Evolutionary conservation across 1,140 invertebrate species (phyloP).

Genomic region (Drosophila hydei): DNA sequence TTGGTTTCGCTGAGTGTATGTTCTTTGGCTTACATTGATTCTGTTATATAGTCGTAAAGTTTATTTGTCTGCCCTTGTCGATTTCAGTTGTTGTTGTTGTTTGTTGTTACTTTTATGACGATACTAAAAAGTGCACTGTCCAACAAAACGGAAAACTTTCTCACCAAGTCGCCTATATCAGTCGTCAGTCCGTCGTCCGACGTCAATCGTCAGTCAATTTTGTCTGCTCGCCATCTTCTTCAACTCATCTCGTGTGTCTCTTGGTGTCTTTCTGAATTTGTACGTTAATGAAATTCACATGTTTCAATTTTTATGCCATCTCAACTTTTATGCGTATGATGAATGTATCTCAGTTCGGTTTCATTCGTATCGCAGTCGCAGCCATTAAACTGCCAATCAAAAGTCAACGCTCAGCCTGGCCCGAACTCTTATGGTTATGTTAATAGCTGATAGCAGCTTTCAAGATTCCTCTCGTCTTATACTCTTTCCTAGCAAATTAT

Average conservation of each 20-base stretch:
- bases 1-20: constrained; percentile 26
- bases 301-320: constrained; percentile 55
- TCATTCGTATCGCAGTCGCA: constrained; percentile 15
- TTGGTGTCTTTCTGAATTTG: constrained; percentile 42
- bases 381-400: constrained; percentile 51
- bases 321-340: constrained; percentile 56
- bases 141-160: constrained; percentile 74
- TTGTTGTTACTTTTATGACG: constrained; percentile 64
- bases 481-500: constrained; percentile 30
- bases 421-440: constrained; percentile 44
- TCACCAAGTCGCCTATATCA: constrained; percentile 43
- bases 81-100: constrained; percentile 29
- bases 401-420: constrained; percentile 22
- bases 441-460: constrained; percentile 37
- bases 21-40: constrained; percentile 74
- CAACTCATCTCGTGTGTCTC: background rate
- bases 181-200: constrained; percentile 19
- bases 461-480: constrained; percentile 2
- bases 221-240: constrained; percentile 62
- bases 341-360: constrained; percentile 56
- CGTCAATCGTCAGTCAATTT: constrained; percentile 30
- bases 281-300: constrained; percentile 75
- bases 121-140: constrained; percentile 77
- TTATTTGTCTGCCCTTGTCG: constrained; percentile 76
- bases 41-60: constrained; percentile 79